phyloP scores from a whole-genome alignment of 2,113 vertebrate species.

The Chamaea fasciata region DNA sequence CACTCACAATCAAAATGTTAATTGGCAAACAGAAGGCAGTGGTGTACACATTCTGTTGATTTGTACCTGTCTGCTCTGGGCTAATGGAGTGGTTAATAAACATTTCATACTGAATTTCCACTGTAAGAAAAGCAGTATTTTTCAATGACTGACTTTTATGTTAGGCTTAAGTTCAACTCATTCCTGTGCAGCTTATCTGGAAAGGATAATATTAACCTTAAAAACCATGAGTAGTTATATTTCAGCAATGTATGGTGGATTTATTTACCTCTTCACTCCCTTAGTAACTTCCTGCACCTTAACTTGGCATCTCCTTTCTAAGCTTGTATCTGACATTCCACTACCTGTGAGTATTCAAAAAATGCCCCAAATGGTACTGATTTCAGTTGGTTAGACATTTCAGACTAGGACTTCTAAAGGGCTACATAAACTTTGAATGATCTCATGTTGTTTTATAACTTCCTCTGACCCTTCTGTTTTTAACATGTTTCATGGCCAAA shows the following conservation, averaged over 20 bases:
- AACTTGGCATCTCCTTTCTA: not conserved
- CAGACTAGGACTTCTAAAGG: not conserved
- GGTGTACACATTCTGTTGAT: not conserved
- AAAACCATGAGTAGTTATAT: not conserved
- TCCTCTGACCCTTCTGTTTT: not conserved
- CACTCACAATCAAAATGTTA: not conserved
- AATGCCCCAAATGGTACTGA: not conserved
- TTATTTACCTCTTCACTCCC: not conserved
- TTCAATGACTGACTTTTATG: constrained; percentile 19
- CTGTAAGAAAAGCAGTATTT: not conserved
- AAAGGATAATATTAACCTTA: not conserved
- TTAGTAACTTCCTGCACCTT: not conserved
- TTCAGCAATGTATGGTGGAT: not conserved
- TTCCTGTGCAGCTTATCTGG: not conserved
- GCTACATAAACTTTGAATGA: not conserved
- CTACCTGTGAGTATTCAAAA: not conserved
- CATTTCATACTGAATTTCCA: not conserved
- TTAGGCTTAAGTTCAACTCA: not conserved
- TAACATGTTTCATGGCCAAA: not conserved
- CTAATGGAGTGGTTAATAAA: not conserved
- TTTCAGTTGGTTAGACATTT: not conserved
- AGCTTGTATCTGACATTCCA: not conserved
- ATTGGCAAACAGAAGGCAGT: constrained; percentile 17
- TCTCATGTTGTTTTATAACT: not conserved
- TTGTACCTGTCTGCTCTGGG: not conserved